These are phyloP conservation scores for Lepidurus packardi DNA, from an alignment of 1,140 invertebrate species.

Conservation along the genomic window DNA sequence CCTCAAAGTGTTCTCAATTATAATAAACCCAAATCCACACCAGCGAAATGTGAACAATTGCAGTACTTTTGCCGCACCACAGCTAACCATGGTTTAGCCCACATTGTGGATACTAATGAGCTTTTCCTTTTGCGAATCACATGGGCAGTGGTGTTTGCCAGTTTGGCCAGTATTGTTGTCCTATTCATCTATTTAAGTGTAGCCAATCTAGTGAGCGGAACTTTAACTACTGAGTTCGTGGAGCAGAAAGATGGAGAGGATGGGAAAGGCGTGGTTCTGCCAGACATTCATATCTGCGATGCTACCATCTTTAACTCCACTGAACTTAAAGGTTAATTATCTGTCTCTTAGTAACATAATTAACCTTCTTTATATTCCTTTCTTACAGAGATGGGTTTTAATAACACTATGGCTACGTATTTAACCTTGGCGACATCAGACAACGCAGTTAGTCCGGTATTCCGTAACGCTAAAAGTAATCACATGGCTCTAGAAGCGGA, in stretches of 20 bases:
- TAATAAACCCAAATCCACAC: not conserved
- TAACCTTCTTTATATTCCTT: no score
- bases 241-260: not conserved
- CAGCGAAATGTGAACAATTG: not conserved
- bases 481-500: not conserved
- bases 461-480: not conserved
- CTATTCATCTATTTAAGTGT: not conserved
- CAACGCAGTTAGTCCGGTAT: not conserved
- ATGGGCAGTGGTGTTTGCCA: not conserved
- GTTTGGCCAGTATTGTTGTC: not conserved
- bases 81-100: not conserved
- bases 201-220: not conserved
- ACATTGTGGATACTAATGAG: not conserved
- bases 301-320: not conserved
- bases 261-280: not conserved
- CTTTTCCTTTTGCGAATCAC: not conserved
- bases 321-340: not conserved
- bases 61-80: not conserved
- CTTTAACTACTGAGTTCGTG: not conserved
- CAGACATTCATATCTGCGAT: not conserved
- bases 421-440: conserved; percentile 23
- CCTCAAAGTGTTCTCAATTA: no score
- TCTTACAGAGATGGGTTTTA: conserved; percentile 30
- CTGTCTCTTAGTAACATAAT: no score
- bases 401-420: conserved; percentile 31